A percentile compares a stretch with the other conserved stretches of the same genome.
Conservation (phyloP, 2,113 vertebrate genomes). For the Emydocephalus ijimae region DNA sequence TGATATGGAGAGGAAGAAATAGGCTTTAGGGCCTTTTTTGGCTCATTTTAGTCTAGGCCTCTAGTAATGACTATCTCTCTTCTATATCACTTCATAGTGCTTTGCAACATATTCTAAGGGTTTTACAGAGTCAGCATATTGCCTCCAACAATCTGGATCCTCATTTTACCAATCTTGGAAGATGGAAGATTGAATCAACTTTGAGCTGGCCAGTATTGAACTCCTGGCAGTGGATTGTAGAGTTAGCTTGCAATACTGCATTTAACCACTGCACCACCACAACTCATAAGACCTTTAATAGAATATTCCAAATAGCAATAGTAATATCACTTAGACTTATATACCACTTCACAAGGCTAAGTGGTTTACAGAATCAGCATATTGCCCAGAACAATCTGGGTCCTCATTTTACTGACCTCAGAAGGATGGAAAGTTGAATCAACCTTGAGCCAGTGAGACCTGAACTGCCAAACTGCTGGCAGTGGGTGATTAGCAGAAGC, state of each 20-base stretch:
- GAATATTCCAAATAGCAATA: not conserved
- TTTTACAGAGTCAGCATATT: too few relatives aligned
- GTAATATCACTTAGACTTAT: too few relatives aligned
- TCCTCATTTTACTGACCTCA: too few relatives aligned
- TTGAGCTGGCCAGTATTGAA: not conserved
- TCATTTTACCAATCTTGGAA: not conserved
- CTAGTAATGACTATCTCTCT: not conserved
- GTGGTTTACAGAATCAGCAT: too few relatives aligned
- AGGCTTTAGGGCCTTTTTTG: not conserved
- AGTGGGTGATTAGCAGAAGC: too few relatives aligned
- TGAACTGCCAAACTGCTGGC: too few relatives aligned
- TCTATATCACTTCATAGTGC: not conserved
- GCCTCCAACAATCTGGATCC: not conserved
- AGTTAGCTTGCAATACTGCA: not conserved
- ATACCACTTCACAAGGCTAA: too few relatives aligned
- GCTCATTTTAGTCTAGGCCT: not conserved
- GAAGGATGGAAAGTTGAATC: too few relatives aligned
- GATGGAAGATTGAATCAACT: not conserved
- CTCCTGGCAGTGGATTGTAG: not conserved
- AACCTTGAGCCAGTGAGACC: too few relatives aligned
- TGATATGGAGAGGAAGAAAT: not conserved
- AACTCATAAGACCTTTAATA: not conserved
- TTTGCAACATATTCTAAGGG: too few relatives aligned
- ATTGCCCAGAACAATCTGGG: too few relatives aligned
- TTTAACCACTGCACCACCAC: not conserved